These are phyloP conservation scores for Brachionus angularis DNA, from an alignment of 1,140 invertebrate genomes.

Conservation along the genomic window DNA sequence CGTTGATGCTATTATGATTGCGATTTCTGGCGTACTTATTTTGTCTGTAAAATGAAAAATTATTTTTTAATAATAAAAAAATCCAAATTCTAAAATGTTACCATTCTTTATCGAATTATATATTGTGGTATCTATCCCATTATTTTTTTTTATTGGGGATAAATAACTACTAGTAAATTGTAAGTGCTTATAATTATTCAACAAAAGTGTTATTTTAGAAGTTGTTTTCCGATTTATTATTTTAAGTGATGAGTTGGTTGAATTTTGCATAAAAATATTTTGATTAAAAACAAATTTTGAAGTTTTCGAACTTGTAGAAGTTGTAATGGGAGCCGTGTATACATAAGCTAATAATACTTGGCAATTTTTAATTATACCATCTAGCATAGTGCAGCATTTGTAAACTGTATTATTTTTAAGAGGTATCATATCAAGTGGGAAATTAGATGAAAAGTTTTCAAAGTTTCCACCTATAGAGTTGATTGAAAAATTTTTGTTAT, in stretches of 20 bases:
- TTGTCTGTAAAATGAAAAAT: no score
- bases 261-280: no score
- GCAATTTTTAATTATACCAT: not conserved
- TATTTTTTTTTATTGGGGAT: no score
- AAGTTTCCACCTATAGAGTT: slow-evolving; percentile 5
- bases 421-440: not conserved
- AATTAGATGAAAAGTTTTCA: slow-evolving; percentile 11
- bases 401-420: slow-evolving; percentile 1
- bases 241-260: no score
- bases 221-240: no score
- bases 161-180: no score
- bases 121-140: no score
- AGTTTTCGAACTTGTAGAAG: not conserved
- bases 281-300: no score
- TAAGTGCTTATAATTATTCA: no score
- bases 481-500: not conserved
- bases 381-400: slow-evolving; percentile 13
- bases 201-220: not conserved
- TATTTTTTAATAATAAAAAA: no score
- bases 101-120: no score
- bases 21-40: not conserved
- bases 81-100: no score
- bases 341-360: slow-evolving; percentile 5
- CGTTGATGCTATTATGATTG: slow-evolving; percentile 18
- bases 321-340: not conserved